Evolutionary conservation across 2,888 invertebrate species (phyloP), one percentile per base, ranked within the genome.

Genomic region (Pammene aurita): DNA sequence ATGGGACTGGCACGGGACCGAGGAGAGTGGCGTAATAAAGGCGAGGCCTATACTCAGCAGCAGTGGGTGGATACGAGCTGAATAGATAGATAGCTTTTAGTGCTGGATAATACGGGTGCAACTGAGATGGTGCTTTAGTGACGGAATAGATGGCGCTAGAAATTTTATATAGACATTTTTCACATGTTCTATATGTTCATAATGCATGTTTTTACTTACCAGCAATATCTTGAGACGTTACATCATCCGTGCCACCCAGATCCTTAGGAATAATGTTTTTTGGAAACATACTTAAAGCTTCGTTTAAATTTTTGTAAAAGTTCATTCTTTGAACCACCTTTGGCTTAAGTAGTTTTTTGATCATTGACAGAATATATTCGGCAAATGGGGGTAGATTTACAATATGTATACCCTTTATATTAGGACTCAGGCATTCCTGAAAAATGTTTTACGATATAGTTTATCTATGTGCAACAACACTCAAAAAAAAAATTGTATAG

Each of bases 181-280:
- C n/a, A n/a, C n/a, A n/a, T n/a, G n/a, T n/a, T n/a, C n/a, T n/a
- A n/a, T n/a, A n/a, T n/a, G n/a, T n/a, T n/a, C n/a, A n/a, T n/a
- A n/a, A n/a, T n/a, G n/a, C n/a, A n/a, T n/a, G 18, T 42, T 11
- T 38, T 57, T 13, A 67, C 67, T 70, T 70, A 80, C 82, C 78
- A 64, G 74, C 65, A 13, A 82, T 74, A 10, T 81, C 76, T 38
- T 78, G 72, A n/a, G 75, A 71, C 7, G 73, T 74, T 0, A 73
- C 60, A 0, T 77, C 74, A 0, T 65, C 52, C 11, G 63, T 68
- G 7, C 73, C 73, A 11, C 73, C 73, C 13, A 72, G 44, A 26
- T 73, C 72, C 10, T 26, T 62, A 0, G 72, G 73, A 18, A 73
- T 48, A 5, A 72, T 67, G 1, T 16, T 56, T 18, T 55, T 61